Evolutionary conservation across 2,888 invertebrate species (phyloP), one percentile per base, ranked within the genome.

Genomic region (Ormyrus thymus): DNA sequence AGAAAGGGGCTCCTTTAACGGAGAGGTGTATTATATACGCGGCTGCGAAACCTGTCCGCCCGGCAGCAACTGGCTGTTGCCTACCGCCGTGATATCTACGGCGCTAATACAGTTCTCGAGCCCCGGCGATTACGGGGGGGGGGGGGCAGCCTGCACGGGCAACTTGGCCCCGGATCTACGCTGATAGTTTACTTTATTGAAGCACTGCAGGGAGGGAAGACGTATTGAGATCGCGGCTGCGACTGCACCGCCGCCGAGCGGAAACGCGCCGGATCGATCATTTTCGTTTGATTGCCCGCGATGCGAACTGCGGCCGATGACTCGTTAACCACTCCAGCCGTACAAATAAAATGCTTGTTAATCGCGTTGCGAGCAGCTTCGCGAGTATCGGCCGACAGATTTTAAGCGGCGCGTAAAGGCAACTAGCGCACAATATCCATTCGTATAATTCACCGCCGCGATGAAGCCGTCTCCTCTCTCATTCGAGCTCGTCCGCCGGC

Each of bases 211-310:
- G 10, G 45, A 62, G 11, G 13, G 8, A 10, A 15, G 51, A 43
- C 8, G 5, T 8, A 59, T 15, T 11, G 6, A 43, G 43, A 8
- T 50, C n/a, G 29, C 50, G 8, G 15, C 11, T 11, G 53, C 15
- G 66, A 66, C 13, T 29, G 10, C 48, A 29, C 29, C 29, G 29
- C 29, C 29, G 0, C 29, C 3, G 29, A 29, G 29, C 29, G 29
- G 29, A 29, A 29, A 29, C 29, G 29, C 29, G 3, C 3, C 4
- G 29, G 73, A 74, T 61, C 78, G 53, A 81, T 83, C 84, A 83
- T 83, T 56, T 69, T 69, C 62, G 50, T 59, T 79, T 65, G 65
- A 75, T 79, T 70, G 70, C 55, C 53, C 50, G 51, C 58, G 29
- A 10, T 65, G 55, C 64, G 53, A 75, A 69, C 53, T 53, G 13